Percentiles rank a stretch among this genome's conserved stretches.
Evolutionary conservation across 2,113 vertebrate genomes (phyloP).

Genomic region (Phylloscopus trochiloides): DNA sequence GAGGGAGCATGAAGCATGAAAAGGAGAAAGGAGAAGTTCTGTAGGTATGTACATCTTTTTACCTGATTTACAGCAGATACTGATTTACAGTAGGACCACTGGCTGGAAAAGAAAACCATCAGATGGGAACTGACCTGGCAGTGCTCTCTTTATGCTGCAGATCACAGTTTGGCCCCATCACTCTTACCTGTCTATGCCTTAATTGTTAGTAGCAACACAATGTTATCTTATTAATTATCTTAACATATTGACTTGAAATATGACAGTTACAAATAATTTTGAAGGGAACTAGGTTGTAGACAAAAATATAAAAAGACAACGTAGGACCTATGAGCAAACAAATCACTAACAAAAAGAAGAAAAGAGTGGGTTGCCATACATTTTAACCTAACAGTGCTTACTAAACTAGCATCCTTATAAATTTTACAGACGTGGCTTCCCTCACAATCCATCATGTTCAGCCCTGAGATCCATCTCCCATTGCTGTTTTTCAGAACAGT

Average conservation of each 20-base stretch:
- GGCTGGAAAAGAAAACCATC: not conserved
- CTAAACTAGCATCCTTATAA: not conserved
- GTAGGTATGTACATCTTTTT: not conserved
- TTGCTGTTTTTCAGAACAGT: not conserved
- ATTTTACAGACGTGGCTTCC: not conserved
- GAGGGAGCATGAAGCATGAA: not conserved
- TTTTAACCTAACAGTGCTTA: not conserved
- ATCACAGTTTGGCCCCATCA: fast-evolving
- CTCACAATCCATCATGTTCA: not conserved
- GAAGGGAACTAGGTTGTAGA: not conserved
- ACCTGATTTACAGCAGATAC: not conserved
- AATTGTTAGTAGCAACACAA: not conserved
- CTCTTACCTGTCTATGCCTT: not conserved
- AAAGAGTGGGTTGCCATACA: not conserved
- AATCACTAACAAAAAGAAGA: not conserved
- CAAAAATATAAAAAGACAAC: not conserved
- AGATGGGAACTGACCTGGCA: not conserved
- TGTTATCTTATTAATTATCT: not conserved
- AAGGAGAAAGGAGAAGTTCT: not conserved
- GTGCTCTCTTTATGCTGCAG: not conserved
- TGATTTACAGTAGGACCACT: not conserved
- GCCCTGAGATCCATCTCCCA: not conserved
- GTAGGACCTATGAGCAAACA: not conserved
- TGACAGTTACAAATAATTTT: not conserved
- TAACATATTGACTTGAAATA: not conserved